A percentile compares a stretch with the other conserved stretches of the same genome.
Conservation (phyloP, 2,888 invertebrate species). For the Lepidochitona cinerea region DNA sequence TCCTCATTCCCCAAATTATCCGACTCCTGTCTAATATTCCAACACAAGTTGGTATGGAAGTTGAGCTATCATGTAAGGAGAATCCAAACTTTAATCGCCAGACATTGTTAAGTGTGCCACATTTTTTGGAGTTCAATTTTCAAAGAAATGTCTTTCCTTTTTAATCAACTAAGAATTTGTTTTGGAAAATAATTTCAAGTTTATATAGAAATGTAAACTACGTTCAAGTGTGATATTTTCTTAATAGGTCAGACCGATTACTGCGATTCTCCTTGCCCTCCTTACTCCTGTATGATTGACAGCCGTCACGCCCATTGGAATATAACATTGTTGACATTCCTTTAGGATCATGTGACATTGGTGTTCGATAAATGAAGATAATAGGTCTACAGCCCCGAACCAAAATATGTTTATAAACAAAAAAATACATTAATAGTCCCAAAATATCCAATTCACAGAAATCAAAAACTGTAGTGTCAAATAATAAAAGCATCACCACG, state of each 20-base stretch:
- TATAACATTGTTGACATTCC: conserved; percentile 51
- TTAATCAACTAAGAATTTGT: too few relatives aligned
- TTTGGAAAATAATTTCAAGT: background rate
- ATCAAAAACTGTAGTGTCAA: too few relatives aligned
- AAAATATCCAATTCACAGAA: too few relatives aligned
- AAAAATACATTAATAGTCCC: too few relatives aligned
- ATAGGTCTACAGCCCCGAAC: too few relatives aligned
- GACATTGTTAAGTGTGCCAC: too few relatives aligned
- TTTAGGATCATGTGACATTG: conserved; percentile 38
- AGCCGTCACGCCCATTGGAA: conserved; percentile 38
- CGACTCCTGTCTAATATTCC: background rate
- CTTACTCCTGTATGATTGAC: conserved; percentile 42
- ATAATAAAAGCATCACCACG: too few relatives aligned
- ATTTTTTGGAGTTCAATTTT: too few relatives aligned
- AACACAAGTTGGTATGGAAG: background rate
- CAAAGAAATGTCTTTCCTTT: too few relatives aligned
- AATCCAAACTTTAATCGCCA: background rate
- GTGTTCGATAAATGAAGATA: background rate
- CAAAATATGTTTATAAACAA: too few relatives aligned
- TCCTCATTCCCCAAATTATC: background rate
- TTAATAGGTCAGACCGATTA: background rate
- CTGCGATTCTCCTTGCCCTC: conserved; percentile 14
- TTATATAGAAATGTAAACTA: background rate
- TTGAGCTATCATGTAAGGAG: background rate
- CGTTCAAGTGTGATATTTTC: background rate